Base-by-base conservation (phyloP, 2,888 invertebrate genomes). In the Calliopum simillimum region DNA sequence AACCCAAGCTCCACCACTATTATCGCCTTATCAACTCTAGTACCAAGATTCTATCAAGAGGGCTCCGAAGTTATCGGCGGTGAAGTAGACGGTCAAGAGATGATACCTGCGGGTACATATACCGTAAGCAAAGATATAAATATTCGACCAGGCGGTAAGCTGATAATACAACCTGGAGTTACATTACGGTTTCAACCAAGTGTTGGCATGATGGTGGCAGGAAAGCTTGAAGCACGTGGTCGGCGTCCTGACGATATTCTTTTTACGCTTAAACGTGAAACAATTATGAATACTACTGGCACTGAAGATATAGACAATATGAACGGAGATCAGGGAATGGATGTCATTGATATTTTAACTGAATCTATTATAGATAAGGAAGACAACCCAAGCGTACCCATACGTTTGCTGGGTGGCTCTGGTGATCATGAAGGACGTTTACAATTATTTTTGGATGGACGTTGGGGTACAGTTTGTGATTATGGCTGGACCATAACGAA, bases 401-500 rank as follows among this genome's bases (percentile, higher is more conserved):
- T 97, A 6, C 89, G 96, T 74, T 87, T 98, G 46, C 88, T 95
- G 1, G 96, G 96, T 21, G 97, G 97, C 0, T 88, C 90, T 73
- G 92, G 92, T 2, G 90, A 90, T 65, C 90, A 91, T 49, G 97
- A 98, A 87, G 99, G 99, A 0, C 89, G 98, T 76, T 84, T 96
- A 47, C 95, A 96, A 88, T 90, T 98, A 0, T 90, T 92, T 79
- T 88, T 98, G 11, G 91, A 94, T 71, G 93, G 93, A 0, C 91
- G 92, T 82, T 99, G 99, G 99, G 99, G 99, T 46, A 98, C 98
- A 0, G 95, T 99, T 1, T 99, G 99, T 83, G 95, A 95, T 86
- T 96, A 99, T 82, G 95, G 94, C 58, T 99, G 99, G 98, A 97
- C 93, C 56, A 92, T 95, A 21, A 88, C 91, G 55, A 94, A 96